phyloP scores from a whole-genome alignment of 2,888 invertebrate genomes.

The Eupelmus urozonus region DNA sequence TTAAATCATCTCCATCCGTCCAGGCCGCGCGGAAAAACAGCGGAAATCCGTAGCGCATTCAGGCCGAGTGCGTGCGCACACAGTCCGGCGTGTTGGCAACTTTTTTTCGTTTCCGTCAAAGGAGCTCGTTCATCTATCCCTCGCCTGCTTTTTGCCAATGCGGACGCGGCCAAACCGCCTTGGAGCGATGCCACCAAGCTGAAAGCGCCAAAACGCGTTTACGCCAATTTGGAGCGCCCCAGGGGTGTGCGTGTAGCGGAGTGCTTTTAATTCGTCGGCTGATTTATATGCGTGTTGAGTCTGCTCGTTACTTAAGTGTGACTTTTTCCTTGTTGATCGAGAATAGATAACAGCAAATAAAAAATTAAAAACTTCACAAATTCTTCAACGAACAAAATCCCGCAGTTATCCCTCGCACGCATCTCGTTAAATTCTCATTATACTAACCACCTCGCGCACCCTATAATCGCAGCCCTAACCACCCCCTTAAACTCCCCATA shows the following conservation, averaged over 20 bases:
- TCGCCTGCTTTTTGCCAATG: neutral
- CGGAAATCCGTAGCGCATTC: neutral
- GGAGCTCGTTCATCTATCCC: neutral
- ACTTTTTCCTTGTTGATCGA: too few relatives aligned
- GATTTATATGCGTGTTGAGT: slow-evolving; percentile 30
- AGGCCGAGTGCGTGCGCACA: neutral
- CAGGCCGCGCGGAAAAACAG: too few relatives aligned
- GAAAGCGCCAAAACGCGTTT: slow-evolving; percentile 39
- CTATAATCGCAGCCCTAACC: too few relatives aligned
- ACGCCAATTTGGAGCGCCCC: slow-evolving; percentile 50
- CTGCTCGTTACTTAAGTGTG: too few relatives aligned
- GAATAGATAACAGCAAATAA: too few relatives aligned
- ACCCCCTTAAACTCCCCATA: too few relatives aligned
- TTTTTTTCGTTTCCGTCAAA: neutral
- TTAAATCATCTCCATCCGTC: too few relatives aligned
- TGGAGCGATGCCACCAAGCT: slow-evolving; percentile 49
- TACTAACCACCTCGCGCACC: too few relatives aligned
- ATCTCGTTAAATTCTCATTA: slow-evolving; percentile 45
- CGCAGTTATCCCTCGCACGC: neutral
- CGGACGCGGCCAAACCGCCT: neutral
- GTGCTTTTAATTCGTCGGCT: slow-evolving; percentile 36
- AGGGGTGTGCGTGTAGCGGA: slow-evolving; percentile 20
- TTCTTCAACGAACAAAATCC: too few relatives aligned
- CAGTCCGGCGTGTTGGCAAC: neutral
- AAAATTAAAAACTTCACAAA: too few relatives aligned